Evolutionary conservation across 2,888 invertebrate genomes (phyloP), one percentile per base, ranked within the genome.

Genomic region (Noctua comes): DNA sequence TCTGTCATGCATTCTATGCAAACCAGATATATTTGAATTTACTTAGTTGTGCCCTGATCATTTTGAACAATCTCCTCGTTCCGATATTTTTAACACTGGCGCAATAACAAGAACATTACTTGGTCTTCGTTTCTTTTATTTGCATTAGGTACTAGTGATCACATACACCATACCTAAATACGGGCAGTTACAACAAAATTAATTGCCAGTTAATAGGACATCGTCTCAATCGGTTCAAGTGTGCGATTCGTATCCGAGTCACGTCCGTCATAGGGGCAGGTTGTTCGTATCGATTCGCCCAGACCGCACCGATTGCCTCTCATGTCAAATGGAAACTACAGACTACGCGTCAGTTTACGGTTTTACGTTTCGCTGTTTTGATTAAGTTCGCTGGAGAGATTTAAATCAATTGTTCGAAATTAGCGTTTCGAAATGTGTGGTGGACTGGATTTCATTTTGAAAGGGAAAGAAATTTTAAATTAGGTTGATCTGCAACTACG

Each of bases 191-290:
- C 43, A 48, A 76, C 70, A 54, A 75, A 68, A 82, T 80, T 79
- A 85, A 82, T 79, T 64, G 76, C 40, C 68, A 74, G 66, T 82
- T 83, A 88, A 87, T 85, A 75, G 72, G 68, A 70, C 73, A 77
- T 48, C 57, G 75, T 81, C 70, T 78, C 82, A 72, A 78, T 80
- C 74, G 80, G 85, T 79, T 87, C 73, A 72, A 79, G 87, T 76
- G 68, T 76, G 74, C 80, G 75, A 84, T 90, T 74, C 66, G 83
- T 87, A 92, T 86, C 86, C 81, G 66, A 85, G 84, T 86, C 92
- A 92, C 92, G 92, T 91, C 81, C 77, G 73, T 78, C 89, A 91
- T 92, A 90, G 86, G 91, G 92, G 92, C 89, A 88, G 89, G 88
- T 86, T 86, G 88, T 86, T 82, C 82, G 83, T 89, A 91, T 92